phyloP scores from a whole-genome alignment of 2,113 vertebrate genomes.

The Rhegmatorhina hoffmannsi region DNA sequence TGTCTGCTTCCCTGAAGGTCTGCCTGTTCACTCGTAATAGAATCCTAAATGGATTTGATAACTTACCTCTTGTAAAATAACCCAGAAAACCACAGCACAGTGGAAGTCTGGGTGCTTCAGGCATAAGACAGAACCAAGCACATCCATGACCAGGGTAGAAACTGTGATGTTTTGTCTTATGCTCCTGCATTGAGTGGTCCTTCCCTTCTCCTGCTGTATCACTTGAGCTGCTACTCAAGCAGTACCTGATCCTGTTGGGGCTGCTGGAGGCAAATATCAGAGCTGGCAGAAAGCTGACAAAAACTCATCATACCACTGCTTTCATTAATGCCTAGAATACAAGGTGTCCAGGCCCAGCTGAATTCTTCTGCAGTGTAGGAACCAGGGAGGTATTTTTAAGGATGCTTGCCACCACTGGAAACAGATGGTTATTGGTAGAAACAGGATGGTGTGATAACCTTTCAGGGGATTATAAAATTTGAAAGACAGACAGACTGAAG shows the following conservation, averaged over 20 bases:
- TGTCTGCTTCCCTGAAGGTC: not conserved
- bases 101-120: not conserved
- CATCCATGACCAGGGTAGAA: fast-evolving
- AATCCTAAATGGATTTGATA: not conserved
- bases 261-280: not conserved
- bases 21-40: not conserved
- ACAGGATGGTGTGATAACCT: not conserved
- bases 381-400: not conserved
- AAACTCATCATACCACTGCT: not conserved
- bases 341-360: not conserved
- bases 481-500: not conserved
- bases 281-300: not conserved
- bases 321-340: not conserved
- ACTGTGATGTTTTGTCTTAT: fast-evolving
- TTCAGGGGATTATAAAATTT: not conserved
- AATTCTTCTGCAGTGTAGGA: not conserved
- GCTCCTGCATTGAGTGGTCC: not conserved
- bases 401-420: not conserved
- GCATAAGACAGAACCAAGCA: not conserved
- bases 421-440: not conserved
- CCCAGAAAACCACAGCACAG: not conserved
- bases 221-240: not conserved
- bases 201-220: not conserved
- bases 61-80: not conserved
- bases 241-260: not conserved